Conservation (phyloP, 1,140 invertebrate species). For the Brachionus sp. region DNA sequence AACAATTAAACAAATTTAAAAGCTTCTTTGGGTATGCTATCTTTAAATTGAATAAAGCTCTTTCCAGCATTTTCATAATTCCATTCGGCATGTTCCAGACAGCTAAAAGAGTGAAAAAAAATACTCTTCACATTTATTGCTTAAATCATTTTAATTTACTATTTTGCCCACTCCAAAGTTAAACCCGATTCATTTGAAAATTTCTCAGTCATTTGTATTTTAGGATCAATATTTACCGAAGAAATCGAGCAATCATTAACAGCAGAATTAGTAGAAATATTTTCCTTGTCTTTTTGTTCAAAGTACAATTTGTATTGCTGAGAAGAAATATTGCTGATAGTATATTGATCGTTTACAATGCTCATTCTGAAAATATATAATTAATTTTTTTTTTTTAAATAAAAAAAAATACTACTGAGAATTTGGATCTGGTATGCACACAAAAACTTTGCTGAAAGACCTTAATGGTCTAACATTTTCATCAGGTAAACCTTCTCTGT, state of each 20-base stretch:
- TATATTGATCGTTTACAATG: constrained; percentile 17
- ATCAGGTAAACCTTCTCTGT: background rate
- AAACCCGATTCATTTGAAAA: constrained; percentile 7
- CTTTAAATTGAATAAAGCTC: background rate
- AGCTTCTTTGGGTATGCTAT: constrained; percentile 20
- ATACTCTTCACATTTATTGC: background rate
- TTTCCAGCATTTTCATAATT: background rate
- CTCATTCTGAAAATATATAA: background rate
- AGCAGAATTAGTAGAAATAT: background rate
- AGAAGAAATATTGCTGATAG: background rate
- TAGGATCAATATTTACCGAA: background rate
- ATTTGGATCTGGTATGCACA: constrained; percentile 23
- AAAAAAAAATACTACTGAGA: background rate
- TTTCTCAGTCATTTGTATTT: background rate
- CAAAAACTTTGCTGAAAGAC: background rate
- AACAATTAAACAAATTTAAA: background rate
- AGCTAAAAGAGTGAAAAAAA: background rate
- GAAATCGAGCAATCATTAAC: background rate
- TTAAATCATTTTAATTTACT: background rate
- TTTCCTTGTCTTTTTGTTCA: background rate
- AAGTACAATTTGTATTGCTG: constrained; percentile 14
- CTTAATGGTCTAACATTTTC: background rate
- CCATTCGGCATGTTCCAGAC: background rate
- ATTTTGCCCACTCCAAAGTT: background rate
- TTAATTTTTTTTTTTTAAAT: background rate